phyloP scores from a whole-genome alignment of 2,113 vertebrate genomes.

The Cacatua alba region DNA sequence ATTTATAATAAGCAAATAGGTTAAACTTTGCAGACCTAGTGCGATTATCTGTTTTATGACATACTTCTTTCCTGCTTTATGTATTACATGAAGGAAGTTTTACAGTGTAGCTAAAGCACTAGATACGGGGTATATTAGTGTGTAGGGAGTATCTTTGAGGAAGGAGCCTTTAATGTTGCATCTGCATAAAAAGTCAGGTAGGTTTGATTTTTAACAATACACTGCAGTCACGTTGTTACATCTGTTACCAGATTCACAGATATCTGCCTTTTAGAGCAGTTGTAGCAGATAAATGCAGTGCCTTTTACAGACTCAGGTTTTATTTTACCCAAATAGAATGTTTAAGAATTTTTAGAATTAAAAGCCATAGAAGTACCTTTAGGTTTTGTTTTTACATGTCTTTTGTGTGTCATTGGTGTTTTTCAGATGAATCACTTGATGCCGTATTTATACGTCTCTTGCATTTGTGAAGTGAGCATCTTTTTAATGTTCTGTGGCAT shows the following conservation, averaged over 20 bases:
- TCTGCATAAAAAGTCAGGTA: conserved; percentile 15
- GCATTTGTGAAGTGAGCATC: not conserved
- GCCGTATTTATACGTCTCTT: not conserved
- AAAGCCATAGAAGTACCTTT: not conserved
- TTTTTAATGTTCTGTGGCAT: not conserved
- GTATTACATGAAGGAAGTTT: not conserved
- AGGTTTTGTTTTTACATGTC: not conserved
- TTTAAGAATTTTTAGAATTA: not conserved
- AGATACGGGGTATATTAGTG: not conserved
- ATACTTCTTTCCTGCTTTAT: not conserved
- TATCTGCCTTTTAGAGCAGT: not conserved
- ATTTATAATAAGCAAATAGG: not conserved
- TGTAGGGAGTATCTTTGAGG: not conserved
- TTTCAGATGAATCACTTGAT: not conserved
- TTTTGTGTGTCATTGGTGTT: not conserved
- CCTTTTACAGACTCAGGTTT: not conserved
- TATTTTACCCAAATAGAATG: not conserved
- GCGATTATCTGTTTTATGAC: not conserved
- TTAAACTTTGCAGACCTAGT: not conserved
- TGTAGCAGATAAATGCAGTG: not conserved
- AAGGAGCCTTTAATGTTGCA: not conserved
- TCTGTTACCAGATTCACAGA: conserved; percentile 5
- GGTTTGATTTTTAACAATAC: conserved; percentile 14
- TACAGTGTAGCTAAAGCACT: not conserved
- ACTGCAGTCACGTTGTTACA: not conserved